Conservation (phyloP, 2,888 invertebrate species). For the Sialis fuliginosa region DNA sequence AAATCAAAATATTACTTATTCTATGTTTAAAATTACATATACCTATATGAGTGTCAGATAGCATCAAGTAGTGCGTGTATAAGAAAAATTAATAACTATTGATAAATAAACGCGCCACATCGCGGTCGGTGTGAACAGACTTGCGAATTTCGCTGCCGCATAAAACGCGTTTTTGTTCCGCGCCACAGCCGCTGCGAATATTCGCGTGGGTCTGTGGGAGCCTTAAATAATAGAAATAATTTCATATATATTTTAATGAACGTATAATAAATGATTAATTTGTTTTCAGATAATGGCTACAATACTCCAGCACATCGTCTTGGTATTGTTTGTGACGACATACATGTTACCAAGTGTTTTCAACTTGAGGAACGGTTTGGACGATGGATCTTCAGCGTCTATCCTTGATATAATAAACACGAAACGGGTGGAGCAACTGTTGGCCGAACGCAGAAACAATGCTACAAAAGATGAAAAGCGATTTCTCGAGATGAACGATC, state of each 20-base stretch:
- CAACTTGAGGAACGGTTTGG: background rate
- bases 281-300: background rate
- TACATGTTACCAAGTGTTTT: background rate
- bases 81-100: no score
- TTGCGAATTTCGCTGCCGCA: no score
- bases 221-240: no score
- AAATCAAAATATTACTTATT: no score
- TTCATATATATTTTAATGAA: background rate
- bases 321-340: background rate
- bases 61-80: no score
- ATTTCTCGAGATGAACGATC: constrained; percentile 35
- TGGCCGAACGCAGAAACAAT: constrained; percentile 31
- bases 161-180: no score
- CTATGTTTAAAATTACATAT: no score
- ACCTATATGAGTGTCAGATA: no score
- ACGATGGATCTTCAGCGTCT: constrained; percentile 25
- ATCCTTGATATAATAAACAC: constrained; percentile 43
- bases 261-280: background rate
- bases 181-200: no score
- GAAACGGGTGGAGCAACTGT: constrained; percentile 35
- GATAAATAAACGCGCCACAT: no score
- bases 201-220: no score
- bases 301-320: background rate
- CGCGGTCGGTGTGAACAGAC: no score
- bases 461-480: constrained; percentile 28